phyloP scores from a whole-genome alignment of 1,140 invertebrate genomes.

The Trissolcus basalis region DNA sequence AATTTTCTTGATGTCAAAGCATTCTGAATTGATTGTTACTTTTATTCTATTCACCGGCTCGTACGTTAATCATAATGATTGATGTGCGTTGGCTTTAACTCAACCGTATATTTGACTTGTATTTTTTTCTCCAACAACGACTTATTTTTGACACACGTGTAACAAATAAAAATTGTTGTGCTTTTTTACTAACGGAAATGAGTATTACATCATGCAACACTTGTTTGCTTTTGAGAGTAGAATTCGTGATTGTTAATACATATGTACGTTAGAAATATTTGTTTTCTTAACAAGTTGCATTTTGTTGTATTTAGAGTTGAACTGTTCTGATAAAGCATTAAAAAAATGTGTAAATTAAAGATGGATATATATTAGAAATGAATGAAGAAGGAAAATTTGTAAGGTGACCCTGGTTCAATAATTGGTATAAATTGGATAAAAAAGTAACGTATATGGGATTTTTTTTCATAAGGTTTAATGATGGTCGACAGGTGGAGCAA shows the following conservation, averaged over 20 bases:
- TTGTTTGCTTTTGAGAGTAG: neutral
- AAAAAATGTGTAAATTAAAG: too few relatives aligned
- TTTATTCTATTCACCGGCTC: slow-evolving; percentile 20
- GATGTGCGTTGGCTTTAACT: too few relatives aligned
- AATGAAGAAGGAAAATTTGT: neutral
- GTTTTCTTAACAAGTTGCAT: too few relatives aligned
- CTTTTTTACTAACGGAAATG: neutral
- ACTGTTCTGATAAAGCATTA: too few relatives aligned
- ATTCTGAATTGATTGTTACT: slow-evolving; percentile 22
- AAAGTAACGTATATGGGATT: slow-evolving; percentile 48
- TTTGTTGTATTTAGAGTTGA: too few relatives aligned
- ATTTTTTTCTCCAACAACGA: too few relatives aligned
- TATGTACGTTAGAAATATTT: too few relatives aligned
- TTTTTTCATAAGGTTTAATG: slow-evolving; percentile 58
- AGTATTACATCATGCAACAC: neutral
- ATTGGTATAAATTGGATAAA: too few relatives aligned
- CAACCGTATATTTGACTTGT: neutral
- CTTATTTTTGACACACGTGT: slow-evolving; percentile 12
- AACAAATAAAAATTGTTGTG: neutral
- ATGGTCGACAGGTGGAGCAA: slow-evolving; percentile 71
- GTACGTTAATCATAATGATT: too few relatives aligned
- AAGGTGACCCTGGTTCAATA: slow-evolving; percentile 19
- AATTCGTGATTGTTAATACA: neutral
- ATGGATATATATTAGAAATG: neutral
- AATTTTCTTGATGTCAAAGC: slow-evolving; percentile 11